Evolutionary conservation across 2,113 vertebrate genomes (phyloP), one percentile per base, ranked within the genome.

Genomic region (Etia nguti): DNA sequence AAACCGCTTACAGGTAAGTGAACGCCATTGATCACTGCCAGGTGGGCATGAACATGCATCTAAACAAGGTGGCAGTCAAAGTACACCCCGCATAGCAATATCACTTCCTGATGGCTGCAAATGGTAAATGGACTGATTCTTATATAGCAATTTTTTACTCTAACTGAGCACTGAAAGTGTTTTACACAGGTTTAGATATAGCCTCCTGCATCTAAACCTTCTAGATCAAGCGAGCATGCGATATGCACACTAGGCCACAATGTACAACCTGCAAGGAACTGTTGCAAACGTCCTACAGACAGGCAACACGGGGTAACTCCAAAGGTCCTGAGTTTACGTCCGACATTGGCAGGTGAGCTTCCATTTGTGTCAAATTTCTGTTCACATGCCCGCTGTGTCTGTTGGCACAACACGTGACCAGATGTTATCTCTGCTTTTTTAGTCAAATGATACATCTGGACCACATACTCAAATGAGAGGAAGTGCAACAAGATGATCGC

Each of bases 81-180:
- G 70, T 2, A 2, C 3, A 4, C 46, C 70, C 18, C 73, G 12
- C 11, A 6, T 52, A 3, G 16, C 18, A 50, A 29, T 50, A 34
- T 77, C 18, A 52, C 26, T 0, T 24, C 15, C 41, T 48, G 41
- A 48, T 48, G 68, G 68, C 68, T 52, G 46, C 36, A 65, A 38
- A 65, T 38, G 34, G 60, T 38, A 65, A 68, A 68, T 68, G 60
- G 34, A 8, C 18, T n/a, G 31, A 18, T 62, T 36, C 31, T 36
- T 62, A 36, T 4, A 62, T 36, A 62, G 31, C 31, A 62, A 10
- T 65, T 65, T 65, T 65, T 65, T 5, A 65, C 34, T 38, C 20
- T 62, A 0, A 36, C 31, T 13, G 34, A 65, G 34, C 34, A 38
- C 0, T 8, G 10, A 65, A 65, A 22, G 34, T 0, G 6, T 20